phyloP scores from a whole-genome alignment of 2,797 vertebrate genomes.

The Eupleurogrammus muticus region DNA sequence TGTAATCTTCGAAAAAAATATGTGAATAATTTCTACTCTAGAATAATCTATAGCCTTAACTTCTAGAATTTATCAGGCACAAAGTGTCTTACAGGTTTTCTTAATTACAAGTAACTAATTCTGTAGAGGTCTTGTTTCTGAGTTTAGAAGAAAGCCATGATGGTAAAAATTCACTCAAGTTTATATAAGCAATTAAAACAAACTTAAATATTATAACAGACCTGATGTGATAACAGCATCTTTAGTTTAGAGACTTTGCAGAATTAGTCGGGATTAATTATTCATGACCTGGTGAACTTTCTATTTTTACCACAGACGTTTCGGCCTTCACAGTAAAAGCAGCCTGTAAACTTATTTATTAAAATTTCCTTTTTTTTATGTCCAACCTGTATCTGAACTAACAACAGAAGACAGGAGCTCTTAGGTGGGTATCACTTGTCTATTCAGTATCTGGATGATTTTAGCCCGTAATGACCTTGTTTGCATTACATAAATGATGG shows the following conservation, averaged over 20 bases:
- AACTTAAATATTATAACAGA: not conserved
- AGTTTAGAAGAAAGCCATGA: no score
- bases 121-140: no score
- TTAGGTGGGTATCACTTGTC: conserved; percentile 50
- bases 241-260: not conserved
- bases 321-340: no score
- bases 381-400: not conserved
- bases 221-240: not conserved
- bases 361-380: not conserved
- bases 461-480: conserved; percentile 64
- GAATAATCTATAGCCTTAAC: not conserved
- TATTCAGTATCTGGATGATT: conserved; percentile 60
- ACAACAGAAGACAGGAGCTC: not conserved
- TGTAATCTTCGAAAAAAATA: not conserved
- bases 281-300: not conserved
- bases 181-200: not conserved
- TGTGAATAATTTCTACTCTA: not conserved
- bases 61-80: not conserved
- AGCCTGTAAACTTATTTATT: no score
- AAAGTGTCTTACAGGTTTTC: no score
- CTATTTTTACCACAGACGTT: no score
- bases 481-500: conserved; percentile 76
- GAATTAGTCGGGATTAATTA: not conserved
- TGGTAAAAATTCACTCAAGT: not conserved
- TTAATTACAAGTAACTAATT: no score